Base-by-base conservation (phyloP, 1,140 invertebrate genomes). In the Drosophila seguyi region DNA sequence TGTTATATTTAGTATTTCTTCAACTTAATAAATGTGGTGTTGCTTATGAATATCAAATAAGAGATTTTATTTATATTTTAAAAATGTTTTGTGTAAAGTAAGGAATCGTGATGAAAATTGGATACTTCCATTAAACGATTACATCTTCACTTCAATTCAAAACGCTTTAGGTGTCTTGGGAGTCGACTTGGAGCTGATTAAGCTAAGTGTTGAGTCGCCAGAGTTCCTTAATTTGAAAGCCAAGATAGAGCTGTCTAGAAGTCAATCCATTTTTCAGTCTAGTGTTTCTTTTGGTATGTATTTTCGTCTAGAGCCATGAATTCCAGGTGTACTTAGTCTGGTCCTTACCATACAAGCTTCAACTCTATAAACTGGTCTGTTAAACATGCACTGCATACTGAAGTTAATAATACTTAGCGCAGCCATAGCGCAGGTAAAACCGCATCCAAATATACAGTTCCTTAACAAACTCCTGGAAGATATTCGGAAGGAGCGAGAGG, bases 181-280 rank as follows among this genome's bases (percentile, higher is more conserved):
- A 27, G 1, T n/a, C 0, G 3, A 1, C 45, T 18, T 31, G 29
- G 5, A 20, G 5, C 14, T 22, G 14, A 50, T 34, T 50, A 59
- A 59, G 20, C 10, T 27, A 58, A 60, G 53, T 65, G 38, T 10
- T 20, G 18, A 34, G 31, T 11, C 6, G 10, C 11, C 11, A 3
- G 11, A 16, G 7, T 20, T 34, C 10, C 48, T 52, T 6, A 8
- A 34, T 6, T 31, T 20, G n/a, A 52, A 3, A 20, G 18, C 6
- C 20, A 4, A n/a, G 61, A 42, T 25, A 65, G 16, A n/a, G n/a
- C 39, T 62, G 57, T 25, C 45, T 3, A 50, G 4, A 16, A 47
- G 27, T 13, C 16, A 6, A n/a, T 20, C 27, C 1, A 20, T 1
- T 7, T 52, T 34, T 5, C 4, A 52, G 48, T 4, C 20, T 20